Evolutionary conservation across 2,113 vertebrate species (phyloP).

Genomic region (Dromas ardeola): DNA sequence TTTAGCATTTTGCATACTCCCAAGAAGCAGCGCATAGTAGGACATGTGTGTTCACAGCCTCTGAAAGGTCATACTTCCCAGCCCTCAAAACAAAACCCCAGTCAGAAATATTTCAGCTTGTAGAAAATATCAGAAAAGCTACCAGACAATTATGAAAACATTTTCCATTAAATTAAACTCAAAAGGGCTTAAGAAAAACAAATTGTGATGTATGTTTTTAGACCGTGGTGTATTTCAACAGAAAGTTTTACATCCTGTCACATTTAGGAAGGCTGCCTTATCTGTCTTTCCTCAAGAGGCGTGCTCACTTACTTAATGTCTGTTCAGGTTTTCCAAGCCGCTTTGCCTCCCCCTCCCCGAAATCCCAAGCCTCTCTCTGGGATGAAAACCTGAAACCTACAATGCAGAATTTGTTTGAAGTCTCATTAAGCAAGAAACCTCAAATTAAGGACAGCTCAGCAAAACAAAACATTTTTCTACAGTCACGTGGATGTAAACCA

Average conservation of each 20-base stretch:
- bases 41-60: not conserved
- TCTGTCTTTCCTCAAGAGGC: constrained; percentile 37
- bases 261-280: not conserved
- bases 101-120: not conserved
- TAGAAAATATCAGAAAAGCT: not conserved
- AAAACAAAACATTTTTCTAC: constrained; percentile 61
- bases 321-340: not conserved
- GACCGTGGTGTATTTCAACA: not conserved
- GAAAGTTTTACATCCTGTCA: not conserved
- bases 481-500: not conserved
- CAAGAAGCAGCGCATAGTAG: not conserved
- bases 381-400: constrained; percentile 57
- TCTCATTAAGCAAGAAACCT: constrained; percentile 53
- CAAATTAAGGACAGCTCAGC: constrained; percentile 55
- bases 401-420: constrained; percentile 57
- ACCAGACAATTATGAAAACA: not conserved
- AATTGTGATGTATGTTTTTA: not conserved
- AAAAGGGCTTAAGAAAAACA: constrained; percentile 18
- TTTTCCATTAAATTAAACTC: constrained; percentile 3
- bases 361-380: constrained; percentile 38
- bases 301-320: not conserved
- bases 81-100: not conserved
- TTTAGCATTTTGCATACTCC: constrained; percentile 20
- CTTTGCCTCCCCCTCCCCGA: not conserved
- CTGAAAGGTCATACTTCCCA: not conserved